Evolutionary conservation across 2,113 vertebrate genomes (phyloP).

Genomic region (Probosciger aterrimus): DNA sequence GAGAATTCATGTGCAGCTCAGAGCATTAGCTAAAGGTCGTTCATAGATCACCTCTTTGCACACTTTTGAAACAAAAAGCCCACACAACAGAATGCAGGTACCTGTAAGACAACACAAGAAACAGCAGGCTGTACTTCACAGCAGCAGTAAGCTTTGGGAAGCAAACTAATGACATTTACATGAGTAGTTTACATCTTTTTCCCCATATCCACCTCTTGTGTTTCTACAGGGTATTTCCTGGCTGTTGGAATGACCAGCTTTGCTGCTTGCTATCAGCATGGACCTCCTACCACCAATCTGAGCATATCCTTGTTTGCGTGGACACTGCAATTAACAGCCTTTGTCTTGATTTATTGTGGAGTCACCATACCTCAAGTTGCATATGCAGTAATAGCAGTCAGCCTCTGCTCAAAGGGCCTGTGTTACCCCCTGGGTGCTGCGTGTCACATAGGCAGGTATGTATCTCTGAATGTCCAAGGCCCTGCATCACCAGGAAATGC

Average conservation of each 20-base stretch:
- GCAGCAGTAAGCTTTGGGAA: neutral
- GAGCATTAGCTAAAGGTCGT: neutral
- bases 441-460: conserved; percentile 62
- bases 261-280: conserved; percentile 72
- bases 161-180: neutral
- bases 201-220: neutral
- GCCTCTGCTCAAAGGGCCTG: conserved; percentile 62
- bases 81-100: neutral
- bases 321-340: conserved; percentile 60
- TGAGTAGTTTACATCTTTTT: neutral
- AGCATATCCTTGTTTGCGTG: conserved; percentile 67
- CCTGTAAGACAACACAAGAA: neutral
- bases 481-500: neutral
- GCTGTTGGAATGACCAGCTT: conserved; percentile 71
- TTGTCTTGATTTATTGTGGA: conserved; percentile 73
- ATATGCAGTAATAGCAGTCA: conserved; percentile 36
- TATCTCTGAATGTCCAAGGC: neutral
- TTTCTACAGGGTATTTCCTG: conserved; percentile 73
- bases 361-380: conserved; percentile 65
- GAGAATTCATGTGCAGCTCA: neutral
- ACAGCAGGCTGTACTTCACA: neutral
- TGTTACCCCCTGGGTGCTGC: conserved; percentile 10
- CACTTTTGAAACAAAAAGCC: neutral
- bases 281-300: conserved; percentile 61
- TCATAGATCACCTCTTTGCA: neutral